These are phyloP conservation scores for Ataeniobius toweri DNA, from an alignment of 2,797 vertebrate genomes.

Conservation along the genomic window DNA sequence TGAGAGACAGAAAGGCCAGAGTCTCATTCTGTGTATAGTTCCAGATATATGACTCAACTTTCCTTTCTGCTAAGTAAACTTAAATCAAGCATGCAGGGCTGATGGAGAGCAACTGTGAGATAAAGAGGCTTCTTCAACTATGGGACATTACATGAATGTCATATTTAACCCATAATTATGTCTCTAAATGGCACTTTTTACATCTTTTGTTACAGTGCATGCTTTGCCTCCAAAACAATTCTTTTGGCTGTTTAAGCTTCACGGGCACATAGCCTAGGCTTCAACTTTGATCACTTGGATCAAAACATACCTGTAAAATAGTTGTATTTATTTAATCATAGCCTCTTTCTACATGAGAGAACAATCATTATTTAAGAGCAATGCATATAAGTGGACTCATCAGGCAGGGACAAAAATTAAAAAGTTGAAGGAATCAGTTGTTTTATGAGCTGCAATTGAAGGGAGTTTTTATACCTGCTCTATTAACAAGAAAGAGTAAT, in stretches of 20 bases:
- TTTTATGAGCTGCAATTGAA: not conserved
- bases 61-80: not conserved
- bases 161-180: not conserved
- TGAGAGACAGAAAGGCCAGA: conserved; percentile 18
- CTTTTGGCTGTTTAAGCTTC: not conserved
- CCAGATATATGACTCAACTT: conserved; percentile 11
- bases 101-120: not conserved
- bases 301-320: not conserved
- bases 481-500: not conserved
- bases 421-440: not conserved
- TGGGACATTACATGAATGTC: not conserved
- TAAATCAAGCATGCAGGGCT: not conserved
- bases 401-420: not conserved
- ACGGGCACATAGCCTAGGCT: not conserved
- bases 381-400: not conserved
- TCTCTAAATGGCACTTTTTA: not conserved
- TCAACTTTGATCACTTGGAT: not conserved
- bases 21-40: conserved; percentile 15
- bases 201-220: not conserved
- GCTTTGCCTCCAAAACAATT: not conserved
- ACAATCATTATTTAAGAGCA: not conserved
- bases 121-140: not conserved
- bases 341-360: not conserved
- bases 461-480: not conserved
- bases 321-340: not conserved